phyloP scores from a whole-genome alignment of 1,140 invertebrate species.

The Geopemphigus sp. region DNA sequence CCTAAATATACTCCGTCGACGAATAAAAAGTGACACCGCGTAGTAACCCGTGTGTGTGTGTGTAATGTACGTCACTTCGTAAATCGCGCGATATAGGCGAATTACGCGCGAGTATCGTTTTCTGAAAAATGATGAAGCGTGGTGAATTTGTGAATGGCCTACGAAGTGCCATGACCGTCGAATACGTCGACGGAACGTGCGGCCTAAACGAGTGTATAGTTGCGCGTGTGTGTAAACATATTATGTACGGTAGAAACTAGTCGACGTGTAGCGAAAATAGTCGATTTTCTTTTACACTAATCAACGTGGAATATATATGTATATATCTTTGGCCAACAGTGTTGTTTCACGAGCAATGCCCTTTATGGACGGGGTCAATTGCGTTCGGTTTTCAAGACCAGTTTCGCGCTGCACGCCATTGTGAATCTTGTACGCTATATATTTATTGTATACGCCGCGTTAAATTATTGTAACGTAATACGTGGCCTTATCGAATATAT shows the following conservation, averaged over 20 bases:
- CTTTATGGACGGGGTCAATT: conserved; percentile 36
- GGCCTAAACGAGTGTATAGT: too few species aligned
- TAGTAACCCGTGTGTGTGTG: too few species aligned
- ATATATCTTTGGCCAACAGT: conserved; percentile 7
- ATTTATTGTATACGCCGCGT: background rate
- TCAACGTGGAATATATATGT: background rate
- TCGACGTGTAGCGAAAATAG: background rate
- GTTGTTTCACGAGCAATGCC: conserved; percentile 46
- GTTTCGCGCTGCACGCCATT: conserved; percentile 27
- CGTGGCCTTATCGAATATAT: background rate
- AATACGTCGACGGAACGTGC: background rate
- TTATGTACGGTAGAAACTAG: background rate
- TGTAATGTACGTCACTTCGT: too few species aligned
- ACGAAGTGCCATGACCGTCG: conserved; percentile 11
- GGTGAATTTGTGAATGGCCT: conserved; percentile 15
- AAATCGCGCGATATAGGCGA: too few species aligned
- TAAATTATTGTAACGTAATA: conserved; percentile 7
- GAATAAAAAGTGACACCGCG: too few species aligned
- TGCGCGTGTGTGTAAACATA: background rate
- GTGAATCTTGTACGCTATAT: background rate
- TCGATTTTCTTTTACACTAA: background rate
- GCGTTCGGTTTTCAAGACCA: conserved; percentile 46
- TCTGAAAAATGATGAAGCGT: conserved; percentile 5
- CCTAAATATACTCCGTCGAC: too few species aligned
- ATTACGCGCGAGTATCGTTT: too few species aligned